Evolutionary conservation across 2,888 invertebrate genomes (phyloP), one percentile per base, ranked within the genome.

Genomic region (Bimastos eiseni): DNA sequence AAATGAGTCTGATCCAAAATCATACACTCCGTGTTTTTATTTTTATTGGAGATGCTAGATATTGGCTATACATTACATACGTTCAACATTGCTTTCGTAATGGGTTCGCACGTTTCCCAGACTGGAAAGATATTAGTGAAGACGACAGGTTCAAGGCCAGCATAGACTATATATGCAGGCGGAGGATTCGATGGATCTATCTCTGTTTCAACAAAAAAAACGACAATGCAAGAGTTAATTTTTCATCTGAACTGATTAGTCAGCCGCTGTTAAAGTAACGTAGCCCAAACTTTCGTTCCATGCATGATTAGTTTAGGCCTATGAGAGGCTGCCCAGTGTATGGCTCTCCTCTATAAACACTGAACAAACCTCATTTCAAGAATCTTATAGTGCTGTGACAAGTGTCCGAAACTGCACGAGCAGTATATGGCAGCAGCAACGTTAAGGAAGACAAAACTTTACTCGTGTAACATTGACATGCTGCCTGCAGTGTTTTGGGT

Each of bases 51-150:
- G 70, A n/a, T n/a, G n/a, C n/a, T 13, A 86, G 21, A 36, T 21
- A n/a, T 17, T 44, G 24, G 44, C 0, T 49, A 15, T 41, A 15
- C 6, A 11, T 41, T 41, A 86, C 83, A 38, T 37, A 30, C 44
- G 37, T 49, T 86, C 49, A 91, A 37, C 37, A 41, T 38, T 44
- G 38, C 37, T 11, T 38, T 37, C 41, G 38, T 89, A 41, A 91
- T 97, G 96, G 92, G 97, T 96, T 92, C 97, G 96, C 0, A 17
- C 36, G 37, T 37, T 84, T 90, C 90, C 98, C 98, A 98, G 92
- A 96, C 96, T 91, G 98, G 98, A 95, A 98, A 98, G 83, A 98
- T 96, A 94, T 97, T 97, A 90, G 96, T 97, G 95, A 98, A 98
- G 93, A 96, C 96, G 88, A 96, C 95, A 0, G 98, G 98, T 95